These are phyloP conservation scores for Ctenopoma multispine DNA, from an alignment of 2,797 vertebrate genomes.

Conservation along the genomic window DNA sequence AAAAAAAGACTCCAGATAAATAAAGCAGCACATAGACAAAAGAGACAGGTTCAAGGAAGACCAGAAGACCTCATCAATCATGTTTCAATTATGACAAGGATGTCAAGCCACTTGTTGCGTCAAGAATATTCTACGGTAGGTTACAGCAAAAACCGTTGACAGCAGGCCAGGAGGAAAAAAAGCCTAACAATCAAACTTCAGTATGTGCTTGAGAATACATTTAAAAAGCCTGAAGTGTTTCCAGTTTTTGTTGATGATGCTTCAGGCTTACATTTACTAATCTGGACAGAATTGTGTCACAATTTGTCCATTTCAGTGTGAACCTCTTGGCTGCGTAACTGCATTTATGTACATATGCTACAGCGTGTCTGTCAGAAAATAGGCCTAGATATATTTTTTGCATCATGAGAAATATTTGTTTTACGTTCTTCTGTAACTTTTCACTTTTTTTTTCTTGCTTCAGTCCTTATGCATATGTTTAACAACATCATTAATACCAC, in stretches of 20 bases:
- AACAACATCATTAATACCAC: too few species aligned
- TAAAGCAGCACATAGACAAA: conserved; percentile 23
- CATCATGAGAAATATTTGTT: too few species aligned
- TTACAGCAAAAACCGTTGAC: background rate
- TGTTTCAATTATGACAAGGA: conserved; percentile 34
- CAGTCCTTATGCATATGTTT: too few species aligned
- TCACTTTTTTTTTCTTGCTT: too few species aligned
- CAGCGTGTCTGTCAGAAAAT: background rate
- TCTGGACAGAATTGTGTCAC: background rate
- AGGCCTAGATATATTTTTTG: background rate
- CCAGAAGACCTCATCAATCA: conserved; percentile 30
- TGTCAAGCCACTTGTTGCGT: conserved; percentile 28
- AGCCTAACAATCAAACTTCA: background rate
- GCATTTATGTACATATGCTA: conserved; percentile 16
- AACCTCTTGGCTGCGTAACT: conserved; percentile 1
- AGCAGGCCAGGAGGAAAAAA: background rate
- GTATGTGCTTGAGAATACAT: background rate
- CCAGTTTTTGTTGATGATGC: background rate
- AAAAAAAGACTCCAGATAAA: conserved; percentile 35
- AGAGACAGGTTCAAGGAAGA: conserved; percentile 24
- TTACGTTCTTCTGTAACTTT: too few species aligned
- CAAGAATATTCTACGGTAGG: conserved; percentile 4
- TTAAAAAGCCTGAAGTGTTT: background rate
- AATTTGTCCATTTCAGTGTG: conserved; percentile 6
- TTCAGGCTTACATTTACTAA: background rate